Evolutionary conservation across 2,797 vertebrate genomes (phyloP).

Genomic region (Melanotaenia pygmaea): DNA sequence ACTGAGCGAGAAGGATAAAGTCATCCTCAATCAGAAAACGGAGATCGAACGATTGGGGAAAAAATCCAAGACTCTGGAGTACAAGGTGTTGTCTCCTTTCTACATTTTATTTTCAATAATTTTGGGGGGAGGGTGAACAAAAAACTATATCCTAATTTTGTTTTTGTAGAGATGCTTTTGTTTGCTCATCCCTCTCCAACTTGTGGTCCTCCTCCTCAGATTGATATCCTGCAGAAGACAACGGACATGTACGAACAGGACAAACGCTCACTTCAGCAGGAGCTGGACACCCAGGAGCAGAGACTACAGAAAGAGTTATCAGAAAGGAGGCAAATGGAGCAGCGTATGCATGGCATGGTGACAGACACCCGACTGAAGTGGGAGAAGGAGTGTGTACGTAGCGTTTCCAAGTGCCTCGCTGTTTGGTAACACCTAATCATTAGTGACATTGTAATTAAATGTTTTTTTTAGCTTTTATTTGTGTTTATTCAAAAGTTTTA

Average conservation of each 20-base stretch:
- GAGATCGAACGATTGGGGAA: conserved; percentile 93
- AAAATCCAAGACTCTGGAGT: conserved; percentile 93
- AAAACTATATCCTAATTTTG: not conserved
- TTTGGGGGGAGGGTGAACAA: too few species aligned
- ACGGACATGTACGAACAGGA: conserved; percentile 94
- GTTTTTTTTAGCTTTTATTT: not conserved
- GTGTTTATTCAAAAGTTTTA: not conserved
- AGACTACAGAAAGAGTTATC: conserved; percentile 89
- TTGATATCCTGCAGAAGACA: conserved; percentile 95
- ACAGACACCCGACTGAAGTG: conserved; percentile 89
- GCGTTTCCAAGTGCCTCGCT: not conserved
- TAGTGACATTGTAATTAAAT: not conserved
- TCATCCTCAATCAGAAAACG: conserved; percentile 84
- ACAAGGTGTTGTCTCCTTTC: conserved; percentile 86
- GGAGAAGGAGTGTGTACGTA: conserved; percentile 98
- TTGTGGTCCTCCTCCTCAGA: conserved; percentile 68
- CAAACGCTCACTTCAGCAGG: conserved; percentile 90
- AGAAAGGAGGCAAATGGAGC: conserved; percentile 89
- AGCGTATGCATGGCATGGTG: conserved; percentile 91
- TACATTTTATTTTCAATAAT: not conserved
- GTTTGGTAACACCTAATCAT: not conserved
- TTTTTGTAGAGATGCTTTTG: not conserved
- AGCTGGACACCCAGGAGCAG: conserved; percentile 88
- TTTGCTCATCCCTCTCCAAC: not conserved
- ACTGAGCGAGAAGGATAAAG: conserved; percentile 89